phyloP scores from a whole-genome alignment of 1,140 invertebrate species.

The Neodiprion pinetum region DNA sequence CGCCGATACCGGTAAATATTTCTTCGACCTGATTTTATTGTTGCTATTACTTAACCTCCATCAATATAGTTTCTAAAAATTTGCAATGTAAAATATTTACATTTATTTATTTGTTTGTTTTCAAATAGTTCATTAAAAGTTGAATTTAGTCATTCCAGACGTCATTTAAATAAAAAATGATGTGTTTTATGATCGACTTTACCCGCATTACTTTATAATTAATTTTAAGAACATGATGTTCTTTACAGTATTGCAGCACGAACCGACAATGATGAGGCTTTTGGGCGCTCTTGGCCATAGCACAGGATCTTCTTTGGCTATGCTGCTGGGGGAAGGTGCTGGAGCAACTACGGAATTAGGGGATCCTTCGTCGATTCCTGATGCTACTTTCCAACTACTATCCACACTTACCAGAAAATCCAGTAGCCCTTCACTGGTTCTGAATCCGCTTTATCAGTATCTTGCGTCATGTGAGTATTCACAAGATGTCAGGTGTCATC shows the following conservation, averaged over 20 bases:
- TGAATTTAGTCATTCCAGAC: slow-evolving; percentile 1
- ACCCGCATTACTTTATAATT: background rate
- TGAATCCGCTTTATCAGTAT: slow-evolving; percentile 78
- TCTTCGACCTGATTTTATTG: background rate
- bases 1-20: slow-evolving; percentile 68
- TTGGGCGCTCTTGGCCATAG: slow-evolving; percentile 77
- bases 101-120: slow-evolving; percentile 8
- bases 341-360: slow-evolving; percentile 57
- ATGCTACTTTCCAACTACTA: slow-evolving; percentile 84
- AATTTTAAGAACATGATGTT: background rate
- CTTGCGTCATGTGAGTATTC: slow-evolving; percentile 69
- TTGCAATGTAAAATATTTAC: background rate
- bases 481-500: background rate
- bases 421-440: slow-evolving; percentile 74
- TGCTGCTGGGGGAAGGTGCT: slow-evolving; percentile 59
- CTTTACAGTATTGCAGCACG: slow-evolving; percentile 73
- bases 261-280: slow-evolving; percentile 82
- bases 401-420: slow-evolving; percentile 75
- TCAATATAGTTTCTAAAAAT: background rate
- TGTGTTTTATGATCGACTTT: slow-evolving; percentile 13
- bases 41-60: slow-evolving; percentile 11
- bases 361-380: slow-evolving; percentile 77
- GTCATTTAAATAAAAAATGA: background rate
- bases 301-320: slow-evolving; percentile 70
- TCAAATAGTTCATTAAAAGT: slow-evolving; percentile 11